Evolutionary conservation across 2,797 vertebrate genomes (phyloP).

Genomic region (Garrulus glandarius): DNA sequence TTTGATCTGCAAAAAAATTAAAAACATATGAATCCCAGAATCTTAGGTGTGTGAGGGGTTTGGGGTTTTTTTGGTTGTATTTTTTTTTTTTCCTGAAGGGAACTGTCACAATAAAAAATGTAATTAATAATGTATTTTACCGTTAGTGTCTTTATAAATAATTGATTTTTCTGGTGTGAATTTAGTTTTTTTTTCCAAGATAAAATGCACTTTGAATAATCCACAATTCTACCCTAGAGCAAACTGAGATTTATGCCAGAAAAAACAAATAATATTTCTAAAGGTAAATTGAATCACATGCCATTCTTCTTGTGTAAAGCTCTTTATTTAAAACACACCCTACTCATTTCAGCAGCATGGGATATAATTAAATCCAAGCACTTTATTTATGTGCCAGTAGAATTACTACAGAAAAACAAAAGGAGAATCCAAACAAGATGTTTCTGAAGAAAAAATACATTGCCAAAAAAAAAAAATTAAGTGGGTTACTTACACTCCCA

Average conservation of each 20-base stretch:
- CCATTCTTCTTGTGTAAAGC: not conserved
- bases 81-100: not conserved
- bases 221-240: not conserved
- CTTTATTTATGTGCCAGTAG: not conserved
- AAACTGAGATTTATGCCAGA: not conserved
- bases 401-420: not conserved
- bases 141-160: not conserved
- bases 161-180: not conserved
- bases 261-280: not conserved
- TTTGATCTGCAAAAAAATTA: conserved; percentile 21
- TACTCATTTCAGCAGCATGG: not conserved
- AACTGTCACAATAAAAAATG: not conserved
- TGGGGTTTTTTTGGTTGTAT: no score
- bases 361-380: not conserved
- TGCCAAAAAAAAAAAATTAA: rapidly evolving
- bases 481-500: not conserved
- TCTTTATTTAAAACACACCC: not conserved
- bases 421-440: not conserved
- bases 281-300: not conserved
- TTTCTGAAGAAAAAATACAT: not conserved
- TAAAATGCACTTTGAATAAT: not conserved
- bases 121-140: not conserved
- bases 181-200: not conserved
- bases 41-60: not conserved
- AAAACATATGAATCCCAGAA: conserved; percentile 21